Evolutionary conservation across 1,140 invertebrate species (phyloP).

Genomic region (Myzus persicae): DNA sequence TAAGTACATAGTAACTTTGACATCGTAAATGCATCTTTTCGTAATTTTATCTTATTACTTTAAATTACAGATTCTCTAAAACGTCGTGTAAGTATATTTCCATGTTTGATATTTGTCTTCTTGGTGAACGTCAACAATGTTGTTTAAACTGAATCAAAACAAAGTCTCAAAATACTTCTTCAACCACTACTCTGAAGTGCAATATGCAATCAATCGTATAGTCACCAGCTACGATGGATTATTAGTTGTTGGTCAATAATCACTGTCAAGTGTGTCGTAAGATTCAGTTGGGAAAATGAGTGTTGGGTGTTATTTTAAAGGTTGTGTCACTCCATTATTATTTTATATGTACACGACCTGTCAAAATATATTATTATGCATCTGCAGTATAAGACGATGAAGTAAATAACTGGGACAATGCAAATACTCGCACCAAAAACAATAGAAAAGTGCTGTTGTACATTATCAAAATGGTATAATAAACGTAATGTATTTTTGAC

Average conservation of each 20-base stretch:
- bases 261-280: background rate
- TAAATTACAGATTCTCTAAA: background rate
- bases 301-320: background rate
- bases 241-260: background rate
- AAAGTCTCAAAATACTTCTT: background rate
- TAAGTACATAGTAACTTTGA: background rate
- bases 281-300: background rate
- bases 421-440: too few relatives aligned
- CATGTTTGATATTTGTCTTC: background rate
- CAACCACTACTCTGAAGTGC: background rate
- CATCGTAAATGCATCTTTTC: background rate
- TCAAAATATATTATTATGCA: too few relatives aligned
- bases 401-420: too few relatives aligned
- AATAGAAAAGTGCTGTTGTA: too few relatives aligned
- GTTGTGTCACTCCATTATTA: background rate
- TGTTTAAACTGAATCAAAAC: background rate
- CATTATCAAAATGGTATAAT: too few relatives aligned
- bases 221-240: background rate
- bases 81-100: background rate
- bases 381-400: too few relatives aligned
- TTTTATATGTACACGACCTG: background rate
- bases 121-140: background rate
- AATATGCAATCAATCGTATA: background rate
- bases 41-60: background rate
- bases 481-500: too few relatives aligned